phyloP scores from a whole-genome alignment of 2,888 invertebrate genomes.

The Tetragnatha montana region DNA sequence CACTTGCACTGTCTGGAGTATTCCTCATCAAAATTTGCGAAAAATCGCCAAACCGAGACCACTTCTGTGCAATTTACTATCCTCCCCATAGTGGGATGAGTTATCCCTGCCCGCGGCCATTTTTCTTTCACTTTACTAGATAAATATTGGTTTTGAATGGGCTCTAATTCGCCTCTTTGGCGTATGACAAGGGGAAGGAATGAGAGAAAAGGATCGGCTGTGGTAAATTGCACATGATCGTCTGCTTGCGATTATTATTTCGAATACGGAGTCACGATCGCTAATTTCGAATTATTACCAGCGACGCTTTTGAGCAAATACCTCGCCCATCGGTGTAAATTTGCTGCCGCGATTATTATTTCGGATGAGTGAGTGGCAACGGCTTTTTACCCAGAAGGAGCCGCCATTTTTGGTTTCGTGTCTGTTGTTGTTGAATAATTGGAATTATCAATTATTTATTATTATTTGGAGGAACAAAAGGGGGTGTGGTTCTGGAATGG shows the following conservation, averaged over 20 bases:
- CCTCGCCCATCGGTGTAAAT: constrained; percentile 67
- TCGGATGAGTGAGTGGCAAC: constrained; percentile 43
- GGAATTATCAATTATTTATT: too few relatives aligned
- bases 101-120: constrained; percentile 3
- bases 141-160: constrained; percentile 69
- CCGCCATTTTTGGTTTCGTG: constrained; percentile 32
- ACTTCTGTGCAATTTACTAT: too few relatives aligned
- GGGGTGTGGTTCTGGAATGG: neutral
- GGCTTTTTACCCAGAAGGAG: constrained; percentile 1
- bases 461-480: too few relatives aligned
- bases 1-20: too few relatives aligned
- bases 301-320: constrained; percentile 67
- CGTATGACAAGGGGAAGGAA: constrained; percentile 36
- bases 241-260: constrained; percentile 30
- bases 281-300: constrained; percentile 67
- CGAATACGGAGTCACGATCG: constrained; percentile 63
- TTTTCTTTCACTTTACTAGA: constrained; percentile 68
- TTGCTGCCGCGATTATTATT: constrained; percentile 66
- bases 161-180: constrained; percentile 57
- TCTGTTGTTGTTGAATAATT: neutral
- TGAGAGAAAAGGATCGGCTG: constrained; percentile 2
- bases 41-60: too few relatives aligned
- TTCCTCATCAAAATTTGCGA: too few relatives aligned
- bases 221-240: constrained; percentile 63
- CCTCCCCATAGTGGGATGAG: too few relatives aligned